Conservation (phyloP, 2,797 vertebrate species). For the Pseudochromis fuscus region DNA sequence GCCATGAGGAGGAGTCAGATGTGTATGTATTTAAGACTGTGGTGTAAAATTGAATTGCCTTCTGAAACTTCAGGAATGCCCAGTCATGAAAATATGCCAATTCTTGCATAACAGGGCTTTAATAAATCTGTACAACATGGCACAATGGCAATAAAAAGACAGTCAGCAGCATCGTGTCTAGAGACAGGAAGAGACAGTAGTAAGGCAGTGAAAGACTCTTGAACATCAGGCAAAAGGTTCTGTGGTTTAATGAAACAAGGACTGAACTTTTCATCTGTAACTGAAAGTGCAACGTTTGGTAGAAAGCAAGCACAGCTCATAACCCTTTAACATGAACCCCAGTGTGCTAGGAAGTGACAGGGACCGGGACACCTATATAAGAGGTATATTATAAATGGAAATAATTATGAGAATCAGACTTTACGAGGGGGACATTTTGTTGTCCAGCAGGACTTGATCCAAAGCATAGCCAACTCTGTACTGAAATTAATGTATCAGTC, state of each 20-base stretch:
- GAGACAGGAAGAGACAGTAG: constrained; percentile 1
- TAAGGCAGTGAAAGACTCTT: too few species aligned
- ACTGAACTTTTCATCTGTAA: constrained; percentile 35
- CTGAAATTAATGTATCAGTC: too few species aligned
- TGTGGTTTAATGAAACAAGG: constrained; percentile 30
- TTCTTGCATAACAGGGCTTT: not conserved
- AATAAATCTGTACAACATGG: not conserved
- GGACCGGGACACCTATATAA: not conserved
- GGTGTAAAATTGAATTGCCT: too few species aligned
- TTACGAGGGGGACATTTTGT: not conserved
- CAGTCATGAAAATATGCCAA: too few species aligned
- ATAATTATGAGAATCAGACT: constrained; percentile 4
- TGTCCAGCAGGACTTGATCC: not conserved
- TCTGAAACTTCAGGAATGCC: too few species aligned
- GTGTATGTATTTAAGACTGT: too few species aligned
- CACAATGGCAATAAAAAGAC: constrained; percentile 7
- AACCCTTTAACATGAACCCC: constrained; percentile 47
- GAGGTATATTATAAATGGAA: constrained; percentile 2
- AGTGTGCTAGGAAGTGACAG: constrained; percentile 14
- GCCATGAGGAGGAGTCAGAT: too few species aligned
- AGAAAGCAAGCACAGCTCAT: constrained; percentile 59
- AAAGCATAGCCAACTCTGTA: not conserved
- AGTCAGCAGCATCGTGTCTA: constrained; percentile 1
- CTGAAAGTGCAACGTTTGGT: constrained; percentile 42
- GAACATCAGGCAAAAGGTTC: constrained; percentile 23